Evolutionary conservation across 2,888 invertebrate genomes (phyloP), one percentile per base, ranked within the genome.

Genomic region (Sphaeridia pumilis): DNA sequence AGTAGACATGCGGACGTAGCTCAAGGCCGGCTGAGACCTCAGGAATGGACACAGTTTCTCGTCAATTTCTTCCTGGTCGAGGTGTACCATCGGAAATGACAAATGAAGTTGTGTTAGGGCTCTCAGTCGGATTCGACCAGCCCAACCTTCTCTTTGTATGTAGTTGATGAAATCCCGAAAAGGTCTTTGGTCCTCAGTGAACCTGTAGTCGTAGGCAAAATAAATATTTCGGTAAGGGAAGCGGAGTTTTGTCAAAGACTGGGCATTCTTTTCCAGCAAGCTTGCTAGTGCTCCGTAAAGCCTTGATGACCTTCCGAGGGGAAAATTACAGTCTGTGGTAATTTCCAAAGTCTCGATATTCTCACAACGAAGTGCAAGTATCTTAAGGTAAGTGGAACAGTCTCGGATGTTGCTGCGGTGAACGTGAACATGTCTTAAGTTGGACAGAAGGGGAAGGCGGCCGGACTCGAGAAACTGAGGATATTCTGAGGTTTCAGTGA

Each of bases 241-340:
- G 7, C 45, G 56, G 17, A 64, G 56, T 22, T 26, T 45, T 25
- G 43, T 49, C n/a, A 64, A 22, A 7, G 52, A 49, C 5, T 31
- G 24, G n/a, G 36, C 42, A 41, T 60, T 60, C n/a, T 54, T 51
- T 7, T 38, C 20, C 1, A 61, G 45, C 1, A 63, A 42, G n/a
- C 27, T 43, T 5, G 45, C 57, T 3, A 64, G 41, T 31, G 57
- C 46, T 4, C 52, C 49, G 44, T 63, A 64, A 46, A 64, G 31
- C 58, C 17, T 52, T 52, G 5, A 46, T 12, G 60, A 38, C 24
- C 59, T 59, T 1, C 56, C 47, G 1, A 59, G 61, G 7, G 57
- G 60, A 49, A 64, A 61, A 31, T 57, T 59, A 51, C 63, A 63
- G 24, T 64, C 64, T 0, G 64, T 63, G 1, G 60, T 62, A 7